These are phyloP conservation scores for Diploscapter pachys DNA, from an alignment of 1,140 invertebrate species.

Conservation along the genomic window DNA sequence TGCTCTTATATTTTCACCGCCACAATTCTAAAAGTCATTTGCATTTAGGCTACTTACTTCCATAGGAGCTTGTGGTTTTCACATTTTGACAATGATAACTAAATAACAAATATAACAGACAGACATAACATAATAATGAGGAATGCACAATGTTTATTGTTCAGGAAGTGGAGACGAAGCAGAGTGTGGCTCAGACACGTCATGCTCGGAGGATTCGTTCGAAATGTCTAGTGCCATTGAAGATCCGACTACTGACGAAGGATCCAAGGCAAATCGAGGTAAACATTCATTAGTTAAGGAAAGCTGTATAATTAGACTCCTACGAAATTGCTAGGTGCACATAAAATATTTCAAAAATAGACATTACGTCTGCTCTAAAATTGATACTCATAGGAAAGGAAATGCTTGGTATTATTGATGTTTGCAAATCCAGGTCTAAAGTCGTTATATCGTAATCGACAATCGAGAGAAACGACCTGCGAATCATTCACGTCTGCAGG, in stretches of 20 bases:
- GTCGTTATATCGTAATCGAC: too few relatives aligned
- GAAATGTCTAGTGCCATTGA: conserved; percentile 28
- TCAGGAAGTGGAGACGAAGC: conserved; percentile 19
- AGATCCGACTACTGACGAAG: conserved; percentile 3
- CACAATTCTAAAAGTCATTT: too few relatives aligned
- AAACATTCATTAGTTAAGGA: neutral
- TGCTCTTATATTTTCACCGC: too few relatives aligned
- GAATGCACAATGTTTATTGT: neutral
- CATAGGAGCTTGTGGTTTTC: too few relatives aligned
- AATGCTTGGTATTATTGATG: neutral
- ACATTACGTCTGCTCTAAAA: neutral
- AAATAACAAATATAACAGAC: too few relatives aligned
- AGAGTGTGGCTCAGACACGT: conserved; percentile 12
- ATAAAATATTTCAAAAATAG: neutral
- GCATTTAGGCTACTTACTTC: too few relatives aligned
- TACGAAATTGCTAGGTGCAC: neutral
- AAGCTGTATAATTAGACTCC: neutral
- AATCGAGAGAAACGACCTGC: too few relatives aligned
- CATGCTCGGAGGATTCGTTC: conserved; percentile 33
- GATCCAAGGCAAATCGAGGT: conserved; percentile 6
- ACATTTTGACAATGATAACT: too few relatives aligned
- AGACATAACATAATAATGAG: too few relatives aligned
- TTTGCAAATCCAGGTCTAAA: neutral
- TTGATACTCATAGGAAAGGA: neutral
- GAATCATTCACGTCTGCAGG: too few relatives aligned